These are phyloP conservation scores for Chionomys nivalis DNA, from an alignment of 2,113 vertebrate species.

Conservation along the genomic window DNA sequence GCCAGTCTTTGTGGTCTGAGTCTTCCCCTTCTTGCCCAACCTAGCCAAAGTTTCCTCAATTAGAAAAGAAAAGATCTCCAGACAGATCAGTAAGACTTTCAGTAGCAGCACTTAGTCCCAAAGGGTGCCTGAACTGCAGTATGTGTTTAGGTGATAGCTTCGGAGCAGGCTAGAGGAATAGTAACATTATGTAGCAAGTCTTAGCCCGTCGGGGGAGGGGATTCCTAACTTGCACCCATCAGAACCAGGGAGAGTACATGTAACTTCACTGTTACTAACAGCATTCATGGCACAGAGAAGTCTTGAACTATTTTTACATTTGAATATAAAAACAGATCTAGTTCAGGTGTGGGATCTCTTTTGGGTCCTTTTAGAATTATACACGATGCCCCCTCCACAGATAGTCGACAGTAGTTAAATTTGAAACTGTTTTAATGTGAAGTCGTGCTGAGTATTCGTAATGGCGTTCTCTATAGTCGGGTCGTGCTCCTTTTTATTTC, in stretches of 20 bases:
- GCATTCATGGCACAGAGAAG: neutral
- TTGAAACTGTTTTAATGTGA: neutral
- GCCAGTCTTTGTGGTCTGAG: neutral
- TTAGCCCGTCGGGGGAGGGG: too few species aligned
- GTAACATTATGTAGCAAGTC: neutral
- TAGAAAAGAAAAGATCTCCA: neutral
- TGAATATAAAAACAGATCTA: neutral
- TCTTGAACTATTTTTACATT: neutral
- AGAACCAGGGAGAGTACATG: neutral
- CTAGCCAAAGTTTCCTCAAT: neutral
- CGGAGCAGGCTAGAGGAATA: neutral
- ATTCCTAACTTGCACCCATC: neutral
- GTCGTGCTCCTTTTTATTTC: slow-evolving; percentile 28
- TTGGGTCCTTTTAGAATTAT: neutral
- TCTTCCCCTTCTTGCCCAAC: neutral
- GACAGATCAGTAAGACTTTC: neutral
- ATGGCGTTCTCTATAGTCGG: neutral
- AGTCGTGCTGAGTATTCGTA: slow-evolving; percentile 15
- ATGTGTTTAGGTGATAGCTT: neutral
- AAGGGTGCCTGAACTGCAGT: neutral
- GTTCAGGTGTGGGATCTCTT: slow-evolving; percentile 5
- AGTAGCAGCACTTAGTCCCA: neutral
- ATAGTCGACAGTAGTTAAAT: neutral
- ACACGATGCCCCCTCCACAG: neutral
- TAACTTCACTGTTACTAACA: neutral